These are phyloP conservation scores for Cheilosia vulpina DNA, from an alignment of 2,888 invertebrate genomes.

Conservation along the genomic window DNA sequence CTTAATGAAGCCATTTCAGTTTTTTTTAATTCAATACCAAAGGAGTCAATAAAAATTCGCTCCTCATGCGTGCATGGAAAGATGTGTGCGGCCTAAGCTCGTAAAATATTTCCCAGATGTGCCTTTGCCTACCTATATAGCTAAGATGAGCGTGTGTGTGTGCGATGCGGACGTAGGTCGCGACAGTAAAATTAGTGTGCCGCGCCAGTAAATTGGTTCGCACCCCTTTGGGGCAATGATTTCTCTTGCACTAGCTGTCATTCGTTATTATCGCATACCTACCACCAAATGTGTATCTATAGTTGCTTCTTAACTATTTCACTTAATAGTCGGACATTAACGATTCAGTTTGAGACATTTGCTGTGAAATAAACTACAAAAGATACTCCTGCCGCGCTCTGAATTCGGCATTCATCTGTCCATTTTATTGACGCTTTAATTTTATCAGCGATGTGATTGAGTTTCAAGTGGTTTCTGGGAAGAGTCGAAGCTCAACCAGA, in stretches of 20 bases:
- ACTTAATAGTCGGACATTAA: conserved; percentile 35
- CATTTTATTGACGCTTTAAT: conserved; percentile 33
- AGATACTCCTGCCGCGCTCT: background rate
- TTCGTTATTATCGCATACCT: background rate
- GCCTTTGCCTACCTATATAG: too few species aligned
- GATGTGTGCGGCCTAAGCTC: conserved; percentile 8
- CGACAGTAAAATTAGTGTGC: conserved; percentile 33
- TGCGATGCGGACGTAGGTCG: conserved; percentile 36
- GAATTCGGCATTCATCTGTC: conserved; percentile 28
- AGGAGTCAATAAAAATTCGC: conserved; percentile 49
- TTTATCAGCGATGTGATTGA: conserved; percentile 7
- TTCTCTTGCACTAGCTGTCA: conserved; percentile 18
- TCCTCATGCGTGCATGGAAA: conserved; percentile 1
- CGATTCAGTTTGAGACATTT: conserved; percentile 39
- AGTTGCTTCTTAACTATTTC: background rate
- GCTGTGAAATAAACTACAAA: conserved; percentile 26
- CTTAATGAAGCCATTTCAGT: conserved; percentile 58
- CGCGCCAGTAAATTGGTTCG: conserved; percentile 40
- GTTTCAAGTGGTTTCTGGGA: conserved; percentile 6
- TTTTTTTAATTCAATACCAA: conserved; percentile 44
- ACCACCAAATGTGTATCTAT: conserved; percentile 9
- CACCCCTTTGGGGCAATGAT: conserved; percentile 41
- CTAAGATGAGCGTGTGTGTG: background rate
- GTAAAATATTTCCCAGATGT: conserved; percentile 1
- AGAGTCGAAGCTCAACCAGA: background rate